A percentile compares a stretch with the other conserved stretches of the same genome.
phyloP scores from a whole-genome alignment of 2,888 invertebrate species.

The Trachelus troglodyta region DNA sequence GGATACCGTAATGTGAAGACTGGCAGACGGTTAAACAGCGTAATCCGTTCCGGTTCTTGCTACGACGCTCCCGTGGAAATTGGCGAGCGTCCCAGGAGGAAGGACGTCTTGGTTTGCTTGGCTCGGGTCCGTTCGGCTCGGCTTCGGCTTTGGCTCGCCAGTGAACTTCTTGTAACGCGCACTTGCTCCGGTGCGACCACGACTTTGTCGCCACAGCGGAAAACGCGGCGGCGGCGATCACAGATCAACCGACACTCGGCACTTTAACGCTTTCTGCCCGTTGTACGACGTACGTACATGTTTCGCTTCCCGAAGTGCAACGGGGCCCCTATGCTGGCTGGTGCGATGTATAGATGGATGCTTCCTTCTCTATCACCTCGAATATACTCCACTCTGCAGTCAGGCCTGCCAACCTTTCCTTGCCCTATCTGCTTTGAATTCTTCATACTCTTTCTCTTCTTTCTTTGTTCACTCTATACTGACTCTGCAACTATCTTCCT shows the following conservation, averaged over 20 bases:
- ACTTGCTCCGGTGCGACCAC: slow-evolving; percentile 1
- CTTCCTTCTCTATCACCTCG: slow-evolving; percentile 43
- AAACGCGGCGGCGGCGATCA: slow-evolving; percentile 14
- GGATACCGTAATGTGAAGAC: not conserved
- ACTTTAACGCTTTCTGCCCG: slow-evolving; percentile 43
- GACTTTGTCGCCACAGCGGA: slow-evolving; percentile 19
- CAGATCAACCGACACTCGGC: slow-evolving; percentile 21
- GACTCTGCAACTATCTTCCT: not conserved
- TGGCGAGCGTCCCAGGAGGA: slow-evolving; percentile 54
- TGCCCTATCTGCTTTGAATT: not conserved
- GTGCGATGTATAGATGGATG: slow-evolving; percentile 30
- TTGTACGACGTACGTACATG: slow-evolving; percentile 57
- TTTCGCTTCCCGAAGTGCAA: slow-evolving; percentile 59
- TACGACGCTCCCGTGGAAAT: slow-evolving; percentile 38
- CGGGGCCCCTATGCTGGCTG: slow-evolving; percentile 50
- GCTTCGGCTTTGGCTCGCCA: not conserved
- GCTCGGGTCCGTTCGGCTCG: not conserved
- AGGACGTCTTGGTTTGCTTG: slow-evolving; percentile 26
- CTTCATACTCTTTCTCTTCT: not conserved
- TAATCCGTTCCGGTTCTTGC: not conserved
- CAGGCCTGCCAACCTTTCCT: slow-evolving; percentile 36
- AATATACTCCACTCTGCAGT: slow-evolving; percentile 36
- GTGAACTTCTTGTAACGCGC: not conserved
- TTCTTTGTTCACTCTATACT: not conserved
- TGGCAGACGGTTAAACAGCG: not conserved